These are phyloP conservation scores for Parnassius orleans DNA, from an alignment of 2,888 invertebrate genomes.

Conservation along the genomic window DNA sequence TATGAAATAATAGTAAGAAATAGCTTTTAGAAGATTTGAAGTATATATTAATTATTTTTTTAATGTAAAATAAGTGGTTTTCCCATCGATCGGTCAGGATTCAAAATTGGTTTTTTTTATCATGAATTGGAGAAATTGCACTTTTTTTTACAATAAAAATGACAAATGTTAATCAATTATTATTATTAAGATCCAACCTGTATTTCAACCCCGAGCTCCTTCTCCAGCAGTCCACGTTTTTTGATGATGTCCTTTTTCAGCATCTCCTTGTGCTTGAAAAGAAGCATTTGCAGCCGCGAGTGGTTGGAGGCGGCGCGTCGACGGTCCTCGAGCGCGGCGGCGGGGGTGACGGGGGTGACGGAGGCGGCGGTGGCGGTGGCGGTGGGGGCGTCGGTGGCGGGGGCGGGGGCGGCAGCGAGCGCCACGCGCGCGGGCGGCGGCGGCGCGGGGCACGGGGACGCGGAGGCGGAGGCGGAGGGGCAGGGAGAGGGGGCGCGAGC, in stretches of 20 bases:
- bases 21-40: too few relatives aligned
- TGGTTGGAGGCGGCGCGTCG: slow-evolving; percentile 79
- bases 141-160: too few relatives aligned
- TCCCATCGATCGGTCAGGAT: too few relatives aligned
- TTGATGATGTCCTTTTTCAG: slow-evolving; percentile 96
- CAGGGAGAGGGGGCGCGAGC: slow-evolving; percentile 30
- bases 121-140: too few relatives aligned
- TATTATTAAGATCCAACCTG: slow-evolving; percentile 82
- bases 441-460: slow-evolving; percentile 40
- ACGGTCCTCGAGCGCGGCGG: slow-evolving; percentile 59
- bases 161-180: too few relatives aligned
- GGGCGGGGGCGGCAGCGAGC: slow-evolving; percentile 26
- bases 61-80: too few relatives aligned
- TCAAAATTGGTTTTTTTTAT: too few relatives aligned
- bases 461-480: slow-evolving; percentile 35
- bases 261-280: slow-evolving; percentile 94
- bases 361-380: slow-evolving; percentile 30
- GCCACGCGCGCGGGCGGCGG: slow-evolving; percentile 35
- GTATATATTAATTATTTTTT: too few relatives aligned
- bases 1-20: too few relatives aligned
- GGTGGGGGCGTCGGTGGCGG: slow-evolving; percentile 32
- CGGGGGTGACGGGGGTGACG: slow-evolving; percentile 24
- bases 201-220: slow-evolving; percentile 94
- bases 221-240: slow-evolving; percentile 93
- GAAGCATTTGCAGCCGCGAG: slow-evolving; percentile 85